Base-by-base conservation (phyloP, 1,140 invertebrate species). In the Aricia agestis region DNA sequence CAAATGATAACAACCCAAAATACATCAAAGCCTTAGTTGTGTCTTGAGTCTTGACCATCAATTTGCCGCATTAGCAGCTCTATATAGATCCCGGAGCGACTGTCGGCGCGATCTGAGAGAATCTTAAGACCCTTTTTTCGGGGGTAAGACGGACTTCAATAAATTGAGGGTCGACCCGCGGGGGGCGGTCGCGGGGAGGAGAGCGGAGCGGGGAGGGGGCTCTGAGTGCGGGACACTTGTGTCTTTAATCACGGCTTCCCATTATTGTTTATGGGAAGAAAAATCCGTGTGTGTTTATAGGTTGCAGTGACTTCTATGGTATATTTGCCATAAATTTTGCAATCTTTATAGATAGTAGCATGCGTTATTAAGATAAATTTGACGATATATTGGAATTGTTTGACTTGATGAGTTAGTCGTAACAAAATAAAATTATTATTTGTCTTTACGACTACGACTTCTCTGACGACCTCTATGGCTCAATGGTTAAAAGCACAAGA, bases 51-150 rank as follows among this genome's bases (percentile, higher is more conserved):
- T 36, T 36, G 36, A 36, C 18, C 13, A 67, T 3, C 10, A 67
- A 6, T 42, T 45, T 67, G 11, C 15, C 42, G 19, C 15, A 11
- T 25, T 9, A 31, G 1, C 80, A 73, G 61, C 81, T 81, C 78
- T 75, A 76, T 74, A 76, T 1, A 73, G 18, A 66, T 74, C 66
- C 42, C 45, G 52, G 67, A 67, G 66, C 68, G 77, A 73, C 73
- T 59, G 69, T 57, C 75, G 75, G 75, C 70, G 70, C 78, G 77
- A 82, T 81, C 79, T 80, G 76, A 81, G 71, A 76, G 81, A 79
- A 80, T 81, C 78, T 83, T 82, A 82, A 86, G 81, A 80, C 81
- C 81, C 81, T 81, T 84, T 84, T 82, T 69, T 81, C 72, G 70
- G 78, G 36, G 78, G 74, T 72, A 79, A 82, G 79, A 81, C 75